Base-by-base conservation (phyloP, 1,140 invertebrate species). In the Drosophila virilis region DNA sequence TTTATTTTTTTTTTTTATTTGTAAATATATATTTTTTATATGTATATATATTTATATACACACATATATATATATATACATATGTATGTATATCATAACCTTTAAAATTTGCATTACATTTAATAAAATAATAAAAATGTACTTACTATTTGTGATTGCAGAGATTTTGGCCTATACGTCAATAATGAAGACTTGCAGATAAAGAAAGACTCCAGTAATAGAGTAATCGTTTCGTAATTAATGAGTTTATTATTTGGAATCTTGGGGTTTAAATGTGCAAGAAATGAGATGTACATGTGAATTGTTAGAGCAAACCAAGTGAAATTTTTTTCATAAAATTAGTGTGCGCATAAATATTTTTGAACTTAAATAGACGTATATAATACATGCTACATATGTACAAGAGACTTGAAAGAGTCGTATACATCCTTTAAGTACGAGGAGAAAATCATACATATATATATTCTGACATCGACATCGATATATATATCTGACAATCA, bases 151-250 rank as follows among this genome's bases (percentile, higher is more conserved):
- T 40, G 12, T 5, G 7, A 35, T 48, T 43, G 43, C 58, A 40
- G 57, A 46, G 51, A 67, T 43, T 22, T 54, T 46, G 60, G 58
- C 64, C 77, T 78, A 71, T 65, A 72, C 76, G 60, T 74, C 76
- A 70, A 58, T 60, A 70, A 74, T 74, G 75, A 62, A 74, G 77
- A 83, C 70, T 86, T 89, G 76, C 79, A 83, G 71, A 76, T 70
- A 74, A 54, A 77, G 22, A 78, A 83, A 77, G 72, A 83, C 84
- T 85, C 79, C 83, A 78, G 65, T 82, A 69, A 68, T 73, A 82
- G 72, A 79, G 75, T 83, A 54, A 42, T 42, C 70, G 15, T 50
- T 45, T 61, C 70, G 38, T 45, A 51, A 58, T 67, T 37, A 58
- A 52, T 67, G 38, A 12, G n/a, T 8, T 60, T 45, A 60, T 17